Evolutionary conservation across 2,888 invertebrate species (phyloP).

Genomic region (Andrena bicolor): DNA sequence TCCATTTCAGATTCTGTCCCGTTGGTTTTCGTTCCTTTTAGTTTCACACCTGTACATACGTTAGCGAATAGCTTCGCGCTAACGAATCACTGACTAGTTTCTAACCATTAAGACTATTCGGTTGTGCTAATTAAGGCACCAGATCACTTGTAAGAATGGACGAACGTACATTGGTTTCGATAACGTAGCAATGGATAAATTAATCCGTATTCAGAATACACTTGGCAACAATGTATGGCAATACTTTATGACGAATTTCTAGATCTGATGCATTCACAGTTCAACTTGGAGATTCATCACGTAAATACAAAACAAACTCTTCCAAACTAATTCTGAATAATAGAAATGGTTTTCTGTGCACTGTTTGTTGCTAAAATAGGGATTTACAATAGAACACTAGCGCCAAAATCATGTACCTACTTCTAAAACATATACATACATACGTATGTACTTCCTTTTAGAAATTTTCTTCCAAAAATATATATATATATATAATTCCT

Average conservation of each 20-base stretch:
- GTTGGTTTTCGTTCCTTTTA: constrained; percentile 34
- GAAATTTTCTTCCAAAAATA: no score
- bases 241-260: background rate
- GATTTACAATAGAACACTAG: no score
- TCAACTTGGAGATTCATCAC: background rate
- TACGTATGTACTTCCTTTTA: no score
- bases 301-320: background rate
- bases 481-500: no score
- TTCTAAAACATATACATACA: no score
- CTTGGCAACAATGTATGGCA: constrained; percentile 2
- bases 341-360: no score
- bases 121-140: constrained; percentile 73
- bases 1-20: constrained; percentile 20
- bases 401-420: no score
- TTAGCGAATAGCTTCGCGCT: constrained; percentile 63
- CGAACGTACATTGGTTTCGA: constrained; percentile 37
- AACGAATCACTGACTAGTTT: constrained; percentile 82
- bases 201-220: constrained; percentile 32
- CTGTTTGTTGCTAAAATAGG: no score
- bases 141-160: constrained; percentile 59
- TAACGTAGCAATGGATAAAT: background rate
- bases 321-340: background rate
- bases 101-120: constrained; percentile 77
- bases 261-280: background rate
- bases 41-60: constrained; percentile 57